These are phyloP conservation scores for Liparis tanakae DNA, from an alignment of 2,797 vertebrate genomes.

Conservation along the genomic window DNA sequence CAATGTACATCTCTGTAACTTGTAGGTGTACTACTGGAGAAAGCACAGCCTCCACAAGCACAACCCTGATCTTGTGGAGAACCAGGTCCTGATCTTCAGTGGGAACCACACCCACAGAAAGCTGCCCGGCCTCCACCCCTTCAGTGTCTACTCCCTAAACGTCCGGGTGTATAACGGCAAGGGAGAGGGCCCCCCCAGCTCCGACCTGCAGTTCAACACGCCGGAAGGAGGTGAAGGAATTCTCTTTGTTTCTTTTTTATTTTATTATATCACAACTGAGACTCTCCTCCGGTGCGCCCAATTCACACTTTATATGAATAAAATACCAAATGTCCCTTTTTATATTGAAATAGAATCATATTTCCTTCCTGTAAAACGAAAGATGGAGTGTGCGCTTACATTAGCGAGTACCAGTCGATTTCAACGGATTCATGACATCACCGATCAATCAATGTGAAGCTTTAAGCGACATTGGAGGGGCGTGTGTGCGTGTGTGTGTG, in stretches of 20 bases:
- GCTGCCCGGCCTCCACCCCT: constrained; percentile 91
- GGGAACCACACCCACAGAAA: constrained; percentile 91
- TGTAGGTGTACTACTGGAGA: constrained; percentile 94
- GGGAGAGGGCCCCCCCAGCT: constrained; percentile 92
- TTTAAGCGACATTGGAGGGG: not conserved
- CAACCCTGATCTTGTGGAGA: constrained; percentile 87
- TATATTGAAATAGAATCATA: not conserved
- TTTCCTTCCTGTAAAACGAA: not conserved
- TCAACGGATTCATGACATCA: not conserved
- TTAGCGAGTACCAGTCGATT: not conserved
- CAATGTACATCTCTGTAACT: too few species aligned
- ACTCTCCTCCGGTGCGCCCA: not conserved
- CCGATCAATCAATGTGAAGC: not conserved
- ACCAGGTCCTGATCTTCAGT: constrained; percentile 89
- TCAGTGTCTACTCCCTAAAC: constrained; percentile 89
- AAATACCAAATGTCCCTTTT: not conserved
- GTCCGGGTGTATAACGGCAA: constrained; percentile 91
- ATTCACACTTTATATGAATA: not conserved
- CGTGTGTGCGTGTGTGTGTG: not conserved
- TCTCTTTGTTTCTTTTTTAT: not conserved
- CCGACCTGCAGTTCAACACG: constrained; percentile 85
- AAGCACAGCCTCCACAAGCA: constrained; percentile 86
- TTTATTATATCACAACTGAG: not conserved
- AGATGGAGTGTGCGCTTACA: not conserved
- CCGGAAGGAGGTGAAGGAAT: constrained; percentile 90